These are phyloP conservation scores for Poeciliopsis presidionis DNA, from an alignment of 2,797 vertebrate species.

Conservation along the genomic window DNA sequence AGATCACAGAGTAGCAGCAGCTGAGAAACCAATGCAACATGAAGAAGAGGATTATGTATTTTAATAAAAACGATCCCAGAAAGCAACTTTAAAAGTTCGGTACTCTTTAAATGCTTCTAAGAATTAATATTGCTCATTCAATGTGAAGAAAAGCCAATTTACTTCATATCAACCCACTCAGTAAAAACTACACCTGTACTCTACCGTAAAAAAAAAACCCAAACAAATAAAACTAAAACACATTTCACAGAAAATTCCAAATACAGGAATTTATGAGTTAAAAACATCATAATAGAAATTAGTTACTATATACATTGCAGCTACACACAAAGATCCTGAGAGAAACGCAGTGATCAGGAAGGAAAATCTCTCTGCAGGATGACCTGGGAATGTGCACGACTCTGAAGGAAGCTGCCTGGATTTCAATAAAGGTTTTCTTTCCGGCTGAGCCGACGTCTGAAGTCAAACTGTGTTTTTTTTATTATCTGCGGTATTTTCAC, in stretches of 20 bases:
- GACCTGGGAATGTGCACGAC: background rate
- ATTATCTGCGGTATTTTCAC: background rate
- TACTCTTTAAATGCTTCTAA: background rate
- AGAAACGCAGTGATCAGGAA: background rate
- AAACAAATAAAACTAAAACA: background rate
- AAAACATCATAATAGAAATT: background rate
- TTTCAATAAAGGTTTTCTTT: constrained; percentile 1
- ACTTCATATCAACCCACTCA: background rate
- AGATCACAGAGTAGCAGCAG: constrained; percentile 34
- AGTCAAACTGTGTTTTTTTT: background rate
- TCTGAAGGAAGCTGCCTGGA: background rate
- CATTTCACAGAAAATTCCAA: background rate
- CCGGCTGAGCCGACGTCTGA: background rate
- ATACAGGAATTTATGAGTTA: background rate
- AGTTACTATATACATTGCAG: background rate
- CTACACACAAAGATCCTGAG: background rate
- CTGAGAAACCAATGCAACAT: constrained; percentile 22
- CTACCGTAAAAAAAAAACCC: background rate
- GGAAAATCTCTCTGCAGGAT: background rate
- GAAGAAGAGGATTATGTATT: background rate
- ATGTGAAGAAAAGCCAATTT: background rate
- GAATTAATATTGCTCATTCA: background rate
- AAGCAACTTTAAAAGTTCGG: background rate
- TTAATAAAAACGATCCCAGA: background rate
- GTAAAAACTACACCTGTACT: background rate